Evolutionary conservation across 2,113 vertebrate genomes (phyloP).

Genomic region (Oreotrochilus melanogaster): DNA sequence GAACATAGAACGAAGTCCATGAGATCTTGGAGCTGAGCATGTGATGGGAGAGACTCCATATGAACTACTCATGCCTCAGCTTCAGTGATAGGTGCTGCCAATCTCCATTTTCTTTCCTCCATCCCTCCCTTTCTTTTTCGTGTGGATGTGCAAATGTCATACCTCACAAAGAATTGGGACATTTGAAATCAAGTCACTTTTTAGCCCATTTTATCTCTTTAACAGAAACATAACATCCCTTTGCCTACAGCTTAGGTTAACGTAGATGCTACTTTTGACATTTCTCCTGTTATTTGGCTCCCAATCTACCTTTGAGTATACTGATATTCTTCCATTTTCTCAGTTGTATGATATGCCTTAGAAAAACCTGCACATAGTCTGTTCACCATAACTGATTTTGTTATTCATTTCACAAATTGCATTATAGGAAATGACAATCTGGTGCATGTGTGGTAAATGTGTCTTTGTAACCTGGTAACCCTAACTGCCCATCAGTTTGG

Average conservation of each 20-base stretch:
- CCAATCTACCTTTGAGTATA: not conserved
- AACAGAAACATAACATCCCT: not conserved
- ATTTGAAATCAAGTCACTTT: not conserved
- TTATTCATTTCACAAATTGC: not conserved
- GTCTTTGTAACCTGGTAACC: not conserved
- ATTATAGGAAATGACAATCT: not conserved
- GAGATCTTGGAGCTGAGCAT: not conserved
- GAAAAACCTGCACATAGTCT: not conserved
- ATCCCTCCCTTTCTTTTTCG: fast-evolving
- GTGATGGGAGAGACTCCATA: not conserved
- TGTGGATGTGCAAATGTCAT: not conserved
- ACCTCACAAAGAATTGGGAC: not conserved
- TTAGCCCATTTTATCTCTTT: not conserved
- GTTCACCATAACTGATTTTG: not conserved
- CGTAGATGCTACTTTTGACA: not conserved
- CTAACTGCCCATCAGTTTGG: not conserved
- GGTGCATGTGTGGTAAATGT: not conserved
- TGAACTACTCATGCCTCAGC: not conserved
- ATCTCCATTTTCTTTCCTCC: not conserved
- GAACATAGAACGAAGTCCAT: not conserved
- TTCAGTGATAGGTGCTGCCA: not conserved
- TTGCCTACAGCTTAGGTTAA: not conserved
- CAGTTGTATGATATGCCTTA: not conserved
- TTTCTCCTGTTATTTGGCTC: not conserved
- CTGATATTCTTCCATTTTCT: not conserved